phyloP scores from a whole-genome alignment of 2,888 invertebrate species.

The Campoplex capitator region DNA sequence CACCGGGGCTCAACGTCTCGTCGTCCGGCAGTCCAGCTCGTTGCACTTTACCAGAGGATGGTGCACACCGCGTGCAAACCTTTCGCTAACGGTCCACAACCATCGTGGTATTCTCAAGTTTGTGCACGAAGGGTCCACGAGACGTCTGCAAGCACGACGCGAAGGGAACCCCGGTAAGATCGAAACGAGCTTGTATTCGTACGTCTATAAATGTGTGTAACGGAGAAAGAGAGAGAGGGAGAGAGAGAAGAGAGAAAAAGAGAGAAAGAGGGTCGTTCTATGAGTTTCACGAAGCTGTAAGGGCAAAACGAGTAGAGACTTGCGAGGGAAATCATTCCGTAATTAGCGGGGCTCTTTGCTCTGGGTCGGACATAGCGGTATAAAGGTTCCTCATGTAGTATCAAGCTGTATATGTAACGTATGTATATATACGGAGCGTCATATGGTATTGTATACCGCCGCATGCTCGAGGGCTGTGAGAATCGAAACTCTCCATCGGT shows the following conservation, averaged over 20 bases:
- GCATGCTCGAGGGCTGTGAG: conserved; percentile 53
- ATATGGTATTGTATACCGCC: conserved; percentile 43
- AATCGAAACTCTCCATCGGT: conserved; percentile 53
- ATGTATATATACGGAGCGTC: conserved; percentile 16
- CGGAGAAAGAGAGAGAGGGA: not conserved
- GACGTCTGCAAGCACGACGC: conserved; percentile 58
- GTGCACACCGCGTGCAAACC: conserved; percentile 58
- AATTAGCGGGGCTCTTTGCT: conserved; percentile 66
- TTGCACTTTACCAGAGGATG: conserved; percentile 51
- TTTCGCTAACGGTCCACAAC: conserved; percentile 58
- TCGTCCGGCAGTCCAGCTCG: conserved; percentile 59
- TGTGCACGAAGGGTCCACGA: conserved; percentile 65
- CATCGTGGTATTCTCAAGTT: conserved; percentile 57
- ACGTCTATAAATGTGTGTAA: not conserved
- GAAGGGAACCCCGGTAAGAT: conserved; percentile 30
- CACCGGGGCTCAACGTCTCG: conserved; percentile 46
- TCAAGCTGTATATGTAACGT: conserved; percentile 15
- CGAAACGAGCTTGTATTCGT: conserved; percentile 15
- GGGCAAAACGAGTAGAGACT: conserved; percentile 62
- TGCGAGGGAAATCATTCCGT: conserved; percentile 67
- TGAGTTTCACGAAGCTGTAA: conserved; percentile 57
- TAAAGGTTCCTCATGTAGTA: conserved; percentile 58
- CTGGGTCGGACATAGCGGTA: conserved; percentile 69
- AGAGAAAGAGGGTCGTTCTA: conserved; percentile 41
- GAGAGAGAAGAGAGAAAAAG: conserved; percentile 11